Evolutionary conservation across 2,888 invertebrate genomes (phyloP).

Genomic region (Hypolimnas misippus): DNA sequence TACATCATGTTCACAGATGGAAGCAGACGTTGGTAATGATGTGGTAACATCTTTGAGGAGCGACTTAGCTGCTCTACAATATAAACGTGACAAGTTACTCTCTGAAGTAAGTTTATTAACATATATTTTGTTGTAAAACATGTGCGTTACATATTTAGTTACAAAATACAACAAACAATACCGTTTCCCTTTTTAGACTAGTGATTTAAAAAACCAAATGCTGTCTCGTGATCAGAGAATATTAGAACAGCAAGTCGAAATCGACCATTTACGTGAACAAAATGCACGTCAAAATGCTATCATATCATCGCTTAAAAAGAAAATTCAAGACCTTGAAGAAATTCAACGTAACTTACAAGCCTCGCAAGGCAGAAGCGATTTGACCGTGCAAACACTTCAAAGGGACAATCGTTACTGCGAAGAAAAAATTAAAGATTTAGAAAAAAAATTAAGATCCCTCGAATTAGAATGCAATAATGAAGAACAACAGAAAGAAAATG

Average conservation of each 20-base stretch:
- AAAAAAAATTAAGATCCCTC: slow-evolving; percentile 88
- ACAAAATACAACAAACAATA: not conserved
- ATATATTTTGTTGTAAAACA: not conserved
- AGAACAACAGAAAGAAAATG: slow-evolving; percentile 90
- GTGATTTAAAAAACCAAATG: slow-evolving; percentile 88
- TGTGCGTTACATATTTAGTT: not conserved
- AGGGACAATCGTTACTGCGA: slow-evolving; percentile 89
- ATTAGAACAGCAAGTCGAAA: slow-evolving; percentile 91
- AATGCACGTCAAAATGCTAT: slow-evolving; percentile 92
- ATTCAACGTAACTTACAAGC: slow-evolving; percentile 88
- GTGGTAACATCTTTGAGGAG: slow-evolving; percentile 90
- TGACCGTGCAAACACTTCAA: slow-evolving; percentile 89
- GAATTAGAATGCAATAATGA: slow-evolving; percentile 89
- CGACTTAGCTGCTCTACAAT: slow-evolving; percentile 92
- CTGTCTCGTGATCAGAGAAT: slow-evolving; percentile 88
- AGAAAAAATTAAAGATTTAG: slow-evolving; percentile 90
- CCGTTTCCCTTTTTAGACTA: slow-evolving; percentile 78
- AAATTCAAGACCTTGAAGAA: slow-evolving; percentile 91
- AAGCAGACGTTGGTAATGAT: slow-evolving; percentile 85
- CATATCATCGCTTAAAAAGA: slow-evolving; percentile 90
- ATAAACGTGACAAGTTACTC: slow-evolving; percentile 91
- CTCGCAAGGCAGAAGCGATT: slow-evolving; percentile 86
- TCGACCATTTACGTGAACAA: slow-evolving; percentile 91
- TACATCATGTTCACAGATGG: slow-evolving; percentile 78
- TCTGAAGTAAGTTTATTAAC: slow-evolving; percentile 85